Evolutionary conservation across 2,888 invertebrate genomes (phyloP).

Genomic region (Himalopsyche tibetana): DNA sequence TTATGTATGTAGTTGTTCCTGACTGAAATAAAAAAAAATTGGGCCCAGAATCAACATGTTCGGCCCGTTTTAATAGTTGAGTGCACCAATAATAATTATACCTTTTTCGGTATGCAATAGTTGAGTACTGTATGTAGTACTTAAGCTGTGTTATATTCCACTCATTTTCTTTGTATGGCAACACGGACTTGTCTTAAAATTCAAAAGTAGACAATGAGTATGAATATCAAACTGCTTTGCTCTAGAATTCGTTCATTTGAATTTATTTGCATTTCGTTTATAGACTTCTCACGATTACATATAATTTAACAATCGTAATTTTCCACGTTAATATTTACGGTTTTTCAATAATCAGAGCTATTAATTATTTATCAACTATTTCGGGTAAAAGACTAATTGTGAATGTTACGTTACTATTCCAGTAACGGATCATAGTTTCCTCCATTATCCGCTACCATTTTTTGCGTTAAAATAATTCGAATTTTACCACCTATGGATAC

Average conservation of each 20-base stretch:
- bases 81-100: neutral
- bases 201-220: slow-evolving; percentile 14
- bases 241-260: slow-evolving; percentile 12
- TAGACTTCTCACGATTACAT: slow-evolving; percentile 14
- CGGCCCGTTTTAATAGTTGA: neutral
- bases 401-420: too few relatives aligned
- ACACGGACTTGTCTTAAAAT: neutral
- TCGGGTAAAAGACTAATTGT: too few relatives aligned
- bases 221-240: slow-evolving; percentile 18
- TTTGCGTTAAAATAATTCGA: too few relatives aligned
- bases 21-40: too few relatives aligned
- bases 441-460: too few relatives aligned
- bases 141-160: neutral
- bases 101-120: neutral
- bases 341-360: too few relatives aligned
- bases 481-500: too few relatives aligned
- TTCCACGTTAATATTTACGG: too few relatives aligned
- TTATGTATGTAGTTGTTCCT: too few relatives aligned
- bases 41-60: neutral
- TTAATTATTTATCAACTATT: too few relatives aligned
- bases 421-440: too few relatives aligned
- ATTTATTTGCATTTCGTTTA: slow-evolving; percentile 22
- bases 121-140: neutral
- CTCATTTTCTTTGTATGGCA: slow-evolving; percentile 9
- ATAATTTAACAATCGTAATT: too few relatives aligned